These are phyloP conservation scores for Tadarida brasiliensis DNA, from an alignment of 2,797 vertebrate genomes.

Conservation along the genomic window DNA sequence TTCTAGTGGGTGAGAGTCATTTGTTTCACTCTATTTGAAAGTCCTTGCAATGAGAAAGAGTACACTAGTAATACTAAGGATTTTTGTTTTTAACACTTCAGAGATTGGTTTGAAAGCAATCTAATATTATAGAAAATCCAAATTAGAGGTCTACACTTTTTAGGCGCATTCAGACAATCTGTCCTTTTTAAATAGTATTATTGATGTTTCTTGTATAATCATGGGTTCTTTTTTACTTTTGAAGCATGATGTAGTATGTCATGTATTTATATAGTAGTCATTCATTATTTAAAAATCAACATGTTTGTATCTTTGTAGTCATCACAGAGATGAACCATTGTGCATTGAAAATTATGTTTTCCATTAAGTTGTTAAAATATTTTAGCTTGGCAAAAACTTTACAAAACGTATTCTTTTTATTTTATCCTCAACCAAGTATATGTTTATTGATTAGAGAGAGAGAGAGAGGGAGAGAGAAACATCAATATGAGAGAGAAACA, in stretches of 20 bases:
- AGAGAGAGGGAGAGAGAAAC: too few relatives aligned
- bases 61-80: not conserved
- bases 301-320: not conserved
- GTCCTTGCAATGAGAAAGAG: not conserved
- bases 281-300: conserved; percentile 39
- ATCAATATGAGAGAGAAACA: not conserved
- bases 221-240: not conserved
- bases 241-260: not conserved
- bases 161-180: not conserved
- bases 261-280: not conserved
- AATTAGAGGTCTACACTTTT: not conserved
- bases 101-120: conserved; percentile 33
- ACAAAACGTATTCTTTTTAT: not conserved
- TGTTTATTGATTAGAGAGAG: not conserved
- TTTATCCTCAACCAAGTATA: not conserved
- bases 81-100: conserved; percentile 42
- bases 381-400: conserved; percentile 12
- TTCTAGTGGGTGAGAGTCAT: not conserved
- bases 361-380: not conserved
- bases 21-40: conserved; percentile 58
- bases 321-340: not conserved
- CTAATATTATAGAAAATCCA: not conserved
- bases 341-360: conserved; percentile 8
- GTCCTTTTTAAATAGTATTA: conserved; percentile 16
- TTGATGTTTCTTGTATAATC: conserved; percentile 24